Evolutionary conservation across 1,140 invertebrate species (phyloP), one percentile per base, ranked within the genome.

Genomic region (Berghia stephanieae): DNA sequence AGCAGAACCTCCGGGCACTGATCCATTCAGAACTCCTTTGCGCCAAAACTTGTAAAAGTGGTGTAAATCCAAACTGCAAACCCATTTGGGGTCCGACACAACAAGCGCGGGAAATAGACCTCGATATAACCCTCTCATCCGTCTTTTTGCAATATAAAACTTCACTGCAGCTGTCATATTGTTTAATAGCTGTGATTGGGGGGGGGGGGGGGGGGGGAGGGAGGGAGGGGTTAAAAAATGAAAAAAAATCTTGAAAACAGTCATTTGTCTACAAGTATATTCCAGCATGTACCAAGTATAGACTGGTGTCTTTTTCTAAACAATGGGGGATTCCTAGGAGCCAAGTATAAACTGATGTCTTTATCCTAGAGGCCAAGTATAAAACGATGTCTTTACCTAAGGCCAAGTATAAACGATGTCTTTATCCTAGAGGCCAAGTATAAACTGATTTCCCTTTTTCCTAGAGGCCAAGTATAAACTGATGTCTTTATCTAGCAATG

Each of bases 61-160:
- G 91, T 85, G 89, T 98, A 98, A 94, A 93, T 82, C 93, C 93
- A 91, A 99, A 98, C 85, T 96, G 95, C 16, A 94, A 90, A 8
- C 96, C 97, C 81, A 94, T 93, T 86, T 97, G 93, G 21, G 97
- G 96, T 3, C 93, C 93, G 78, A 96, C 94, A 96, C 95, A n/a
- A 95, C 86, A 70, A 98, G 83, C 16, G 95, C 94, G 13, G 96
- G 96, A 36, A 92, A 88, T 0, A 98, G 85, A 3, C 97, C 97
- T 85, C 93, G 93, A 88, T 94, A 98, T 79, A 97, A 92, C 2
- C 93, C 92, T 31, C 84, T 85, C 31, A 91, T 71, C 0, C 96
- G 95, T 91, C 90, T 89, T 16, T 79, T 67, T 31, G 73, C 75
- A 1, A 75, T 55, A 8, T 88, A 85, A 4, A 78, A 78, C 27